Percentiles rank a stretch among this genome's conserved stretches.
phyloP scores from a whole-genome alignment of 2,888 invertebrate species.

The Papilio demoleus region DNA sequence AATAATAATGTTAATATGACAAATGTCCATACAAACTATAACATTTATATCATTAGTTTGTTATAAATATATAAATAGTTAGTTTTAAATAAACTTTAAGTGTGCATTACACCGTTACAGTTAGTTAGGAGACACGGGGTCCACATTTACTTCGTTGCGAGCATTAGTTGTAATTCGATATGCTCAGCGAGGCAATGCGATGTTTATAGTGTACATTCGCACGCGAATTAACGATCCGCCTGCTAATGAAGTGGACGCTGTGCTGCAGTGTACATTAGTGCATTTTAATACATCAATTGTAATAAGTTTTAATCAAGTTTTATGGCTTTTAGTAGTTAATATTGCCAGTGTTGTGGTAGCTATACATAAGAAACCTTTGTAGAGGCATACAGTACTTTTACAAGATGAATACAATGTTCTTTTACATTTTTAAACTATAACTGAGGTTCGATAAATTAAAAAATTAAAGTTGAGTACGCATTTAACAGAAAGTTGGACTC shows the following conservation, averaged over 20 bases:
- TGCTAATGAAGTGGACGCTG: slow-evolving; percentile 63
- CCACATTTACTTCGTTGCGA: slow-evolving; percentile 57
- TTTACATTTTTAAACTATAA: too few relatives aligned
- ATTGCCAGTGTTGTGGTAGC: too few relatives aligned
- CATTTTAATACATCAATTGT: slow-evolving; percentile 30
- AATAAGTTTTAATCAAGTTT: slow-evolving; percentile 19
- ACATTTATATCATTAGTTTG: too few relatives aligned
- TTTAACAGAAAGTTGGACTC: slow-evolving; percentile 24
- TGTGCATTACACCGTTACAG: slow-evolving; percentile 14
- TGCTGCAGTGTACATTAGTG: slow-evolving; percentile 23
- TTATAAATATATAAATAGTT: too few relatives aligned
- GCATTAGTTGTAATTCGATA: slow-evolving; percentile 74
- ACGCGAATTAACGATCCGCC: slow-evolving; percentile 59
- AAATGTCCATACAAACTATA: too few relatives aligned
- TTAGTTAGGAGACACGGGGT: slow-evolving; percentile 53
- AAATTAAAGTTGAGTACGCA: slow-evolving; percentile 24
- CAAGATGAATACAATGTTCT: too few relatives aligned
- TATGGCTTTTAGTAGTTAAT: background rate
- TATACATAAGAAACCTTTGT: too few relatives aligned
- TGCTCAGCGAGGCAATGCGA: slow-evolving; percentile 52
- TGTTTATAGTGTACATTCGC: slow-evolving; percentile 52
- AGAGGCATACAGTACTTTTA: too few relatives aligned
- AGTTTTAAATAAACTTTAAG: background rate
- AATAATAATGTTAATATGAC: too few relatives aligned
- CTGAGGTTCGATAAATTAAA: background rate